Percentiles rank a stretch among this genome's conserved stretches.
phyloP scores from a whole-genome alignment of 2,888 invertebrate species.

The Nasonia oneida region DNA sequence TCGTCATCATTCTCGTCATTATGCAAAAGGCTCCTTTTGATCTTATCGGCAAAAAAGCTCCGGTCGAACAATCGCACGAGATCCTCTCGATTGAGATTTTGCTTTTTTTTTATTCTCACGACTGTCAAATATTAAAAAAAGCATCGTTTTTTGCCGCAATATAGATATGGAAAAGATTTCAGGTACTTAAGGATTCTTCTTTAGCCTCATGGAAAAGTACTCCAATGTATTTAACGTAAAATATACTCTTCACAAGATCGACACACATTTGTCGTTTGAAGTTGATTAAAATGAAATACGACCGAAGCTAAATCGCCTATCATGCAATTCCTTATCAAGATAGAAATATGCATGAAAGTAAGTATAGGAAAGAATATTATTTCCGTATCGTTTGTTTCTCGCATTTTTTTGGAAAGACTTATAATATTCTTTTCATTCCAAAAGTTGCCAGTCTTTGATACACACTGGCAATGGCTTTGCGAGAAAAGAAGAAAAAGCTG shows the following conservation, averaged over 20 bases:
- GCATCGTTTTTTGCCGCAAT: slow-evolving; percentile 10
- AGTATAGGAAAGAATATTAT: slow-evolving; percentile 29
- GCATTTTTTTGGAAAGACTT: slow-evolving; percentile 13
- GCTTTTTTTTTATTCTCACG: not conserved
- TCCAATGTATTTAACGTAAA: slow-evolving; percentile 22
- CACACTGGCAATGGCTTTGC: slow-evolving; percentile 25
- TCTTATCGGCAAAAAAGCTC: slow-evolving; percentile 45
- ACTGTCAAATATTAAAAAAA: slow-evolving; percentile 26
- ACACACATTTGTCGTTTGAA: slow-evolving; percentile 4
- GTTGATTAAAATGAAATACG: slow-evolving; percentile 31
- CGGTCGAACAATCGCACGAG: slow-evolving; percentile 51
- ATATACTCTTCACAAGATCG: slow-evolving; percentile 28
- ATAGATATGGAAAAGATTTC: slow-evolving; percentile 55
- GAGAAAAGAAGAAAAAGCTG: slow-evolving; percentile 53
- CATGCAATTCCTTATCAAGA: slow-evolving; percentile 19
- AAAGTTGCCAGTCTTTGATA: slow-evolving; percentile 23
- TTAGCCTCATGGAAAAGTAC: slow-evolving; percentile 20
- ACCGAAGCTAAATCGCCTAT: slow-evolving; percentile 40
- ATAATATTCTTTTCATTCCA: not conserved
- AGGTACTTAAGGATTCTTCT: slow-evolving; percentile 56
- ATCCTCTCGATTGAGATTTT: slow-evolving; percentile 42
- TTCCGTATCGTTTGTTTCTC: slow-evolving; percentile 4
- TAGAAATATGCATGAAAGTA: slow-evolving; percentile 43
- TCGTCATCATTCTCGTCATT: slow-evolving; percentile 34
- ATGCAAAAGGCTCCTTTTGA: slow-evolving; percentile 45